Conservation (phyloP, 2,888 invertebrate species). For the Sisyra nigra region DNA sequence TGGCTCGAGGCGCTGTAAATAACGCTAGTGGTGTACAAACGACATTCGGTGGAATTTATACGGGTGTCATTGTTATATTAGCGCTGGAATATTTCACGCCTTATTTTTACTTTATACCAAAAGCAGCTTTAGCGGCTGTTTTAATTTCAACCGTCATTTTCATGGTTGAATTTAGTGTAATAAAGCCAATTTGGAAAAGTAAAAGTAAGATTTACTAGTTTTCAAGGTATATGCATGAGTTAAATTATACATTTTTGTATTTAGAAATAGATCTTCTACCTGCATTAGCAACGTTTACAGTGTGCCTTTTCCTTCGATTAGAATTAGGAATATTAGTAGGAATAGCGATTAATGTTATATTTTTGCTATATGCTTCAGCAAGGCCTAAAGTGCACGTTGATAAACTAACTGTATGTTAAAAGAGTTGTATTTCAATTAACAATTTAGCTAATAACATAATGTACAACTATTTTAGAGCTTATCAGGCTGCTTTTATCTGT, state of each 20-base stretch:
- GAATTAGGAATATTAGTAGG: constrained; percentile 52
- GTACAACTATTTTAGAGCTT: constrained; percentile 33
- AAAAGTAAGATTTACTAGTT: constrained; percentile 32
- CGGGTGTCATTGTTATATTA: constrained; percentile 35
- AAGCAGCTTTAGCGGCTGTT: constrained; percentile 48
- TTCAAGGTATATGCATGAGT: too few species aligned
- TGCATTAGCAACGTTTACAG: constrained; percentile 43
- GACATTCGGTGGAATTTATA: constrained; percentile 46
- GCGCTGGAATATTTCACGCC: constrained; percentile 45
- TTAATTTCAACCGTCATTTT: constrained; percentile 56
- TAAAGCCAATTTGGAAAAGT: constrained; percentile 46
- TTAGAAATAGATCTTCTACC: constrained; percentile 52
- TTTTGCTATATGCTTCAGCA: constrained; percentile 43
- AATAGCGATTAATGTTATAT: constrained; percentile 41
- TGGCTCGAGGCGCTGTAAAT: constrained; percentile 50
- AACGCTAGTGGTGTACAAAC: constrained; percentile 54
- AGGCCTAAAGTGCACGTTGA: constrained; percentile 42
- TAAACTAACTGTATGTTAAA: constrained; percentile 32
- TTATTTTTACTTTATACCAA: constrained; percentile 44
- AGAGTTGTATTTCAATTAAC: background rate
- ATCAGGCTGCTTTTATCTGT: constrained; percentile 35
- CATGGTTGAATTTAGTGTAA: constrained; percentile 46
- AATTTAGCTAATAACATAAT: too few species aligned
- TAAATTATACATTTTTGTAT: constrained; percentile 10
- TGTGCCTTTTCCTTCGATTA: constrained; percentile 43